Evolutionary conservation across 2,888 invertebrate genomes (phyloP).

Genomic region (Meteorus cinctellus): DNA sequence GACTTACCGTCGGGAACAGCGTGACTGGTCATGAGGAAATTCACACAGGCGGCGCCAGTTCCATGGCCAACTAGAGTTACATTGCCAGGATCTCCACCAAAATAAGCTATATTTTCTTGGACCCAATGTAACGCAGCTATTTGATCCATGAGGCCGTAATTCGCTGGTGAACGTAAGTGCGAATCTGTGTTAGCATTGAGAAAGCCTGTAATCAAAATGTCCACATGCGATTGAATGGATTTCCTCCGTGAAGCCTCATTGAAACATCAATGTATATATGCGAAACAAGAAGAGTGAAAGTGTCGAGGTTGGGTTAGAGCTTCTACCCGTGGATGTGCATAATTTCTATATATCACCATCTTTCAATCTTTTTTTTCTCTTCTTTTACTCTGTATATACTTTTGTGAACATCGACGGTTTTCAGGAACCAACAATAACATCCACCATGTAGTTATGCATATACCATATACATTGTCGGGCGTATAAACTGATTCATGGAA

Average conservation of each 20-base stretch:
- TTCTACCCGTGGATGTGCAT: not conserved
- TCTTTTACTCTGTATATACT: too few species aligned
- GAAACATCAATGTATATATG: not conserved
- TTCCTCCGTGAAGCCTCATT: slow-evolving; percentile 6
- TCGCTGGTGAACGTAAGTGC: slow-evolving; percentile 89
- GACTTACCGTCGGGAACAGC: slow-evolving; percentile 92
- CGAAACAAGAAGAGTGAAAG: too few species aligned
- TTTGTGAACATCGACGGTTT: too few species aligned
- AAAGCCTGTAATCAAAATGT: slow-evolving; percentile 80
- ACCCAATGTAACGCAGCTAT: slow-evolving; percentile 97
- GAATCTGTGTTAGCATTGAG: slow-evolving; percentile 92
- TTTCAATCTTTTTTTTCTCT: not conserved
- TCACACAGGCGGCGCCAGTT: slow-evolving; percentile 96
- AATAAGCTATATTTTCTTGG: slow-evolving; percentile 94
- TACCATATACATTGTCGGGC: not conserved
- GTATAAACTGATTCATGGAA: not conserved
- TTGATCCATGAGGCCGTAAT: slow-evolving; percentile 99
- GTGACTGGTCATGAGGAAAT: slow-evolving; percentile 94
- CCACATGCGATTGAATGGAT: slow-evolving; percentile 52
- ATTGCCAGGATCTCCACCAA: slow-evolving; percentile 94
- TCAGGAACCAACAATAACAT: too few species aligned
- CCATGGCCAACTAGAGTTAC: slow-evolving; percentile 97
- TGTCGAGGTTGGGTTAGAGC: too few species aligned
- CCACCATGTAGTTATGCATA: too few species aligned
- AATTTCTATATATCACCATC: not conserved